phyloP scores from a whole-genome alignment of 2,888 invertebrate genomes.

The Drosophila pegasa region DNA sequence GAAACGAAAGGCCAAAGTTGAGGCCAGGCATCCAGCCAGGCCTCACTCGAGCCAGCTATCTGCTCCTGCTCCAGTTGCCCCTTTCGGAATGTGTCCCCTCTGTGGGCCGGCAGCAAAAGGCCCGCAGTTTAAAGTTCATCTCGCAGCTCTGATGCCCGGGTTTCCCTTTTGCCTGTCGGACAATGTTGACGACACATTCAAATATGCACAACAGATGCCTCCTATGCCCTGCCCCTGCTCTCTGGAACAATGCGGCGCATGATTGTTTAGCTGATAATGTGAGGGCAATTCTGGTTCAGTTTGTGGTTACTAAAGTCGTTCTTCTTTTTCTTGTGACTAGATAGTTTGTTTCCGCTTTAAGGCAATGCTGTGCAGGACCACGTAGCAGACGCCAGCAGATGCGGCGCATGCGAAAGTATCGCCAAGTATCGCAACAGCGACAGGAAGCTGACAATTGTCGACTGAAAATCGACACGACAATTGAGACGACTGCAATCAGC shows the following conservation, averaged over 20 bases:
- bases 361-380: conserved; percentile 20
- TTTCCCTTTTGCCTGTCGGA: conserved; percentile 34
- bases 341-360: conserved; percentile 37
- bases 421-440: conserved; percentile 30
- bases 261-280: conserved; percentile 67
- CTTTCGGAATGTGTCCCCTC: conserved; percentile 5
- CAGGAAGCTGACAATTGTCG: conserved; percentile 56
- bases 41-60: conserved; percentile 33
- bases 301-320: conserved; percentile 44
- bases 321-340: background rate
- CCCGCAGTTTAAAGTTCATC: conserved; percentile 47
- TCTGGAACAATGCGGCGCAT: conserved; percentile 71
- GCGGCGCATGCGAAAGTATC: conserved; percentile 25
- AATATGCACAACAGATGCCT: conserved; percentile 49
- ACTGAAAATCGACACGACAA: conserved; percentile 37
- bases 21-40: conserved; percentile 15
- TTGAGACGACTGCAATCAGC: conserved; percentile 59
- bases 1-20: conserved; percentile 28
- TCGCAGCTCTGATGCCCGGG: conserved; percentile 48
- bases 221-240: background rate
- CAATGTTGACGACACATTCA: conserved; percentile 54
- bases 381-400: conserved; percentile 7
- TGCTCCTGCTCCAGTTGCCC: background rate
- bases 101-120: conserved; percentile 27
- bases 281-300: conserved; percentile 41